A percentile compares a stretch with the other conserved stretches of the same genome.
Conservation (phyloP, 1,140 invertebrate species). For the Nasonia giraulti region DNA sequence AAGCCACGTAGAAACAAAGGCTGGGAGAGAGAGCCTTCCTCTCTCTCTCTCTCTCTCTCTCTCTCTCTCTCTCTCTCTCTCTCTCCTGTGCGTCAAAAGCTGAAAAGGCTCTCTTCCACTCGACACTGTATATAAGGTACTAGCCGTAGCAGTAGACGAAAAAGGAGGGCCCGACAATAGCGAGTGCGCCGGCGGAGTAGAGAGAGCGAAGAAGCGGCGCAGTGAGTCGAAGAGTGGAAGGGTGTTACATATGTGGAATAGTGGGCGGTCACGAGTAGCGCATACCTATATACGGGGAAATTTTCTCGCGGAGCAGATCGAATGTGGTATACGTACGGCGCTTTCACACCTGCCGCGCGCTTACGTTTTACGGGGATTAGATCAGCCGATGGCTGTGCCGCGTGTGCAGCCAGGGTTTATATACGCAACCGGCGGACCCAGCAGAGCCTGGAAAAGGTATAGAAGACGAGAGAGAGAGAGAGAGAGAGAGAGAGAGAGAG, state of each 20-base stretch:
- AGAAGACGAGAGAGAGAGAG: conserved; percentile 27
- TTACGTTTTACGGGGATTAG: conserved; percentile 50
- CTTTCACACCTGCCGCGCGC: conserved; percentile 57
- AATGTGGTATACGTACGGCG: conserved; percentile 14
- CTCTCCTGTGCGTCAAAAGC: background rate
- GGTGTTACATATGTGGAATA: background rate
- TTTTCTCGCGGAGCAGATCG: conserved; percentile 37
- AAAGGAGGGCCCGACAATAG: background rate
- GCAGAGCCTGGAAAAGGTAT: background rate
- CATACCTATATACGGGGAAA: background rate
- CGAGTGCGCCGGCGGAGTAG: background rate
- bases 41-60: background rate
- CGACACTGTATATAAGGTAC: background rate
- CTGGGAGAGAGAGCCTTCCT: background rate
- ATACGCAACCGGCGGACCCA: conserved; percentile 5
- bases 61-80: background rate
- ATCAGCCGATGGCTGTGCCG: conserved; percentile 48
- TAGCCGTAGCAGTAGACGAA: background rate
- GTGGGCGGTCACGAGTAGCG: background rate
- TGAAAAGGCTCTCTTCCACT: conserved; percentile 33
- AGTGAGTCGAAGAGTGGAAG: background rate
- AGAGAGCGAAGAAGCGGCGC: background rate
- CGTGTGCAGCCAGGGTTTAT: background rate
- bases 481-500: conserved; percentile 11
- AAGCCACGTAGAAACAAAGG: conserved; percentile 34